A percentile compares a stretch with the other conserved stretches of the same genome.
These are phyloP conservation scores for Mycalesis mineus DNA, from an alignment of 2,888 invertebrate genomes.

Conservation along the genomic window DNA sequence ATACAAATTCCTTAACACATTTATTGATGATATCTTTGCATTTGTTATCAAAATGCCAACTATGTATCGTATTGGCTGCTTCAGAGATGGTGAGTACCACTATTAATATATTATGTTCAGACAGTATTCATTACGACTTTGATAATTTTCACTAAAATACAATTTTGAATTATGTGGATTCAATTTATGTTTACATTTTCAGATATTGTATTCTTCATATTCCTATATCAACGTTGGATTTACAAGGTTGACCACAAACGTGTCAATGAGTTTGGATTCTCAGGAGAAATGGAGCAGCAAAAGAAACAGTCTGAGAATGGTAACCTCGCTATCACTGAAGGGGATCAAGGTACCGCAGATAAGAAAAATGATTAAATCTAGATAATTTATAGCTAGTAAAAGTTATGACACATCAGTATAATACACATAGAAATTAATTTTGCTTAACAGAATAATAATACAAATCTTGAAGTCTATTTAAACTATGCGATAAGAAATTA, in stretches of 20 bases:
- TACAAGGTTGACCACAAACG: conserved; percentile 97
- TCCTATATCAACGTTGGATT: conserved; percentile 98
- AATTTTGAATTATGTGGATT: no score
- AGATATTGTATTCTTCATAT: conserved; percentile 99
- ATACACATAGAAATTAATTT: neutral
- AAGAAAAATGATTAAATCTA: conserved; percentile 68
- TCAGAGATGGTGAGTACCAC: conserved; percentile 88
- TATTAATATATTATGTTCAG: no score
- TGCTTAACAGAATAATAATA: conserved; percentile 2
- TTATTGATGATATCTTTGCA: conserved; percentile 99
- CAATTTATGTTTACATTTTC: conserved; percentile 34
- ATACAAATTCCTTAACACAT: conserved; percentile 99
- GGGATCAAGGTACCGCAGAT: conserved; percentile 48
- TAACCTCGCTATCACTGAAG: conserved; percentile 55
- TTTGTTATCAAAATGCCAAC: conserved; percentile 99
- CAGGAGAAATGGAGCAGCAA: conserved; percentile 90
- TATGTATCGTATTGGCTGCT: conserved; percentile 97
- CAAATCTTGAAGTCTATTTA: conserved; percentile 4
- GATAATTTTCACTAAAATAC: no score
- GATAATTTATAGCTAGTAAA: conserved; percentile 29
- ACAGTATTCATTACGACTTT: no score
- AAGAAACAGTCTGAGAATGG: conserved; percentile 54
- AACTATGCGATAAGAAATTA: conserved; percentile 8
- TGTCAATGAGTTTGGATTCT: conserved; percentile 99
- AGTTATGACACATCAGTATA: conserved; percentile 14